A percentile compares a stretch with the other conserved stretches of the same genome.
phyloP scores from a whole-genome alignment of 2,113 vertebrate species.

The Marmota monax region DNA sequence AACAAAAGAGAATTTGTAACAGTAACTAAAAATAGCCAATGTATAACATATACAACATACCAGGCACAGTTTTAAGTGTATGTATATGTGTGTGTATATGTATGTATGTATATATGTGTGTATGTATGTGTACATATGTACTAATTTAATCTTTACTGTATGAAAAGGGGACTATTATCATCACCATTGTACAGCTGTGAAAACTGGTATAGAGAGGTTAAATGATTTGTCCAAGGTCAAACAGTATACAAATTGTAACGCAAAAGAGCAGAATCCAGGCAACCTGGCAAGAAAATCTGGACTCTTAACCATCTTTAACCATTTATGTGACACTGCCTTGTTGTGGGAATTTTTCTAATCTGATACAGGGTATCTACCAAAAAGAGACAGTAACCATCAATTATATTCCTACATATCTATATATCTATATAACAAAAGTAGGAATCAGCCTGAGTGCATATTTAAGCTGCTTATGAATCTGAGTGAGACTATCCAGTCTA shows the following conservation, averaged over 20 bases:
- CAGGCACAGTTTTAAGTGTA: not conserved
- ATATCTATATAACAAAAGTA: not conserved
- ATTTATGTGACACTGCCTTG: not conserved
- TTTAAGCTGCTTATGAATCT: not conserved
- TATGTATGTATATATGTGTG: no score
- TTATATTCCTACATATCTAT: not conserved
- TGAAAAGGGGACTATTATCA: not conserved
- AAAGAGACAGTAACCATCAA: not conserved
- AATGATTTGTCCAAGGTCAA: constrained; percentile 3
- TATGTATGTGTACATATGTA: no score
- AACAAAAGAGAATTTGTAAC: constrained; percentile 32
- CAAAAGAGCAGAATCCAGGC: not conserved
- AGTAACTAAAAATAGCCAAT: constrained; percentile 12
- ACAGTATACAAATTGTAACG: not conserved
- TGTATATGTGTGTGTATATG: no score
- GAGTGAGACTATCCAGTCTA: not conserved
- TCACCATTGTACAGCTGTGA: not conserved
- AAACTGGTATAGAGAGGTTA: not conserved
- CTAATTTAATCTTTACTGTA: not conserved
- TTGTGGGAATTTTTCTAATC: not conserved
- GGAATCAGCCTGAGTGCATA: not conserved
- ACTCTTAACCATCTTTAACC: not conserved
- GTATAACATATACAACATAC: not conserved
- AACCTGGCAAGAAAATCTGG: not conserved
- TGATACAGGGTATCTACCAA: not conserved